These are phyloP conservation scores for Baccha elongata DNA, from an alignment of 2,888 invertebrate genomes.

Conservation along the genomic window DNA sequence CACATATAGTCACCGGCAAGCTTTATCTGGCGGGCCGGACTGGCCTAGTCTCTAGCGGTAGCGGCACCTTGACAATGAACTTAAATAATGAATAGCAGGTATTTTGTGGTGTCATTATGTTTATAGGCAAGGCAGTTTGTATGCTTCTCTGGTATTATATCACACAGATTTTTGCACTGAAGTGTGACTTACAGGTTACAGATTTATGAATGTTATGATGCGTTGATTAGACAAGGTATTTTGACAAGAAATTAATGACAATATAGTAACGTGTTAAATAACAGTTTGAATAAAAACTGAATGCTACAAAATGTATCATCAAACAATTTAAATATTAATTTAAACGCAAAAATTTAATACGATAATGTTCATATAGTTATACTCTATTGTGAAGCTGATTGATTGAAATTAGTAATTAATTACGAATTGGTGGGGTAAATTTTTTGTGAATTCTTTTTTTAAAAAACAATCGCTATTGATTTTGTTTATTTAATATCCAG, in stretches of 20 bases:
- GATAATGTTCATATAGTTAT: not conserved
- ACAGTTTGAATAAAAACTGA: not conserved
- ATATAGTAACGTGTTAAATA: no score
- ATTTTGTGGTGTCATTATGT: constrained; percentile 14
- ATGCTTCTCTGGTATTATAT: not conserved
- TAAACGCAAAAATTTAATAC: constrained; percentile 1
- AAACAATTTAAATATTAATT: not conserved
- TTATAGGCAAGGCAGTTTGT: not conserved
- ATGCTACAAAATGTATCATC: not conserved
- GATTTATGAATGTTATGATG: constrained; percentile 51
- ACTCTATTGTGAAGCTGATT: constrained; percentile 2
- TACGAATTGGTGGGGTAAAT: constrained; percentile 11
- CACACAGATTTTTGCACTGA: constrained; percentile 10
- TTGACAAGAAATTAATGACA: no score
- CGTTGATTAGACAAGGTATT: constrained; percentile 4
- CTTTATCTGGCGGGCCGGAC: constrained; percentile 15
- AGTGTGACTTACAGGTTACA: constrained; percentile 44
- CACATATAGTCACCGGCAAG: constrained; percentile 6
- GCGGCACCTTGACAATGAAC: constrained; percentile 68
- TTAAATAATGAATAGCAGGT: constrained; percentile 23
- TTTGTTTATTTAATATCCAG: constrained; percentile 17
- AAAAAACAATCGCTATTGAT: not conserved
- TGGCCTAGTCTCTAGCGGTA: constrained; percentile 37
- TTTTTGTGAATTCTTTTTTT: not conserved
- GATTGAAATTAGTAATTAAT: not conserved